A percentile compares a stretch with the other conserved stretches of the same genome.
These are phyloP conservation scores for Rhopalosiphum maidis DNA, from an alignment of 1,140 invertebrate genomes.

Conservation along the genomic window DNA sequence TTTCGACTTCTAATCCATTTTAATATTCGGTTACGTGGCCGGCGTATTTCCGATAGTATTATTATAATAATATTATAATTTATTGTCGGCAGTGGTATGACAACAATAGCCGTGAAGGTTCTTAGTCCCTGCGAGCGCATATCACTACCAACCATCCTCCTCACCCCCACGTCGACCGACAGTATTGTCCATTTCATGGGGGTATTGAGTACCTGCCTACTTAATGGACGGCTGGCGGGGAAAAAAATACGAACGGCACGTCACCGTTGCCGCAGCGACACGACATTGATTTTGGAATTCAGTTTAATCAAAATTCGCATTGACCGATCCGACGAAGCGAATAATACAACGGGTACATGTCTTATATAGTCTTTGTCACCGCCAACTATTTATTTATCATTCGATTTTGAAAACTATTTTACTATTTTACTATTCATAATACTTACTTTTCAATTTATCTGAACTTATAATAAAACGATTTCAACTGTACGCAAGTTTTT, in stretches of 20 bases:
- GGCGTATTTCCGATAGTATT: too few relatives aligned
- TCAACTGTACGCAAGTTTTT: background rate
- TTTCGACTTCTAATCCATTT: background rate
- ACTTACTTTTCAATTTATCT: background rate
- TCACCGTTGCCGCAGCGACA: background rate
- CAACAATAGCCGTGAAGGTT: background rate
- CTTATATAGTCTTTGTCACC: background rate
- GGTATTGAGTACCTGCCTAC: background rate
- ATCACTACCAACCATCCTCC: background rate
- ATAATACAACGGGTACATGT: background rate
- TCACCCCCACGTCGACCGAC: background rate
- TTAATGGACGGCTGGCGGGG: background rate
- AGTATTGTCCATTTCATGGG: background rate
- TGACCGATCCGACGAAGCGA: background rate
- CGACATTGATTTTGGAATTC: background rate
- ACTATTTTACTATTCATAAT: background rate
- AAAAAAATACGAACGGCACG: background rate
- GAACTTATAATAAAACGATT: background rate
- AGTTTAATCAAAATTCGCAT: background rate
- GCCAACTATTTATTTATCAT: background rate
- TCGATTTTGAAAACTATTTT: background rate
- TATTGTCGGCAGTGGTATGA: background rate
- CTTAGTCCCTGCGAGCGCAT: background rate
- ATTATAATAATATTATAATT: slow-evolving; percentile 15
- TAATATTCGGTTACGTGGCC: background rate